Evolutionary conservation across 2,888 invertebrate species (phyloP).

Genomic region (Gandaritis pyraliata): DNA sequence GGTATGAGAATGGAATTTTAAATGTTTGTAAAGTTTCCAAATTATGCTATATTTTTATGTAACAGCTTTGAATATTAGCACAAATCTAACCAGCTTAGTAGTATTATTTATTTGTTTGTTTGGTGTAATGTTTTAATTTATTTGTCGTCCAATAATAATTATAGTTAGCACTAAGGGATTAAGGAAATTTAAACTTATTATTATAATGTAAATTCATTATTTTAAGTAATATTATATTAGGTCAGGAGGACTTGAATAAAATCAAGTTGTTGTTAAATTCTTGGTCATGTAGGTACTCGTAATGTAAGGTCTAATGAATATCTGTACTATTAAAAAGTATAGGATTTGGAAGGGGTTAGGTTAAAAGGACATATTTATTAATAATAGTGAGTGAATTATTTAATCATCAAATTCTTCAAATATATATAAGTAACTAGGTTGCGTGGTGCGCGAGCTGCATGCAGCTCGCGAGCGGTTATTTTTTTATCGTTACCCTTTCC

Average conservation of each 20-base stretch:
- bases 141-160: slow-evolving; percentile 47
- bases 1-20: not conserved
- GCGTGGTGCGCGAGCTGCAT: too few species aligned
- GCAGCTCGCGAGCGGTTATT: too few species aligned
- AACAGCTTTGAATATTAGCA: slow-evolving; percentile 26
- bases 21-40: not conserved
- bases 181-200: slow-evolving; percentile 12
- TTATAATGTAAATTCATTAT: slow-evolving; percentile 14
- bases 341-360: too few species aligned
- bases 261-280: slow-evolving; percentile 30
- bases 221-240: slow-evolving; percentile 30
- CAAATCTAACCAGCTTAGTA: slow-evolving; percentile 34
- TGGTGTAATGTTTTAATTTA: slow-evolving; percentile 53
- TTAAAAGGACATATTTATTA: too few species aligned
- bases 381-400: too few species aligned
- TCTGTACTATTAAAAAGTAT: too few species aligned
- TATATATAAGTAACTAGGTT: too few species aligned
- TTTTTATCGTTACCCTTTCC: too few species aligned
- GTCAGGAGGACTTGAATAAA: slow-evolving; percentile 29
- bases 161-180: slow-evolving; percentile 26
- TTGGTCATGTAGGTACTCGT: slow-evolving; percentile 10
- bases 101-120: slow-evolving; percentile 50
- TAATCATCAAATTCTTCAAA: too few species aligned
- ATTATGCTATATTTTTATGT: not conserved
- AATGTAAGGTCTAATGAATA: too few species aligned